Evolutionary conservation across 2,113 vertebrate genomes (phyloP).

Genomic region (Puntigrus tetrazona): DNA sequence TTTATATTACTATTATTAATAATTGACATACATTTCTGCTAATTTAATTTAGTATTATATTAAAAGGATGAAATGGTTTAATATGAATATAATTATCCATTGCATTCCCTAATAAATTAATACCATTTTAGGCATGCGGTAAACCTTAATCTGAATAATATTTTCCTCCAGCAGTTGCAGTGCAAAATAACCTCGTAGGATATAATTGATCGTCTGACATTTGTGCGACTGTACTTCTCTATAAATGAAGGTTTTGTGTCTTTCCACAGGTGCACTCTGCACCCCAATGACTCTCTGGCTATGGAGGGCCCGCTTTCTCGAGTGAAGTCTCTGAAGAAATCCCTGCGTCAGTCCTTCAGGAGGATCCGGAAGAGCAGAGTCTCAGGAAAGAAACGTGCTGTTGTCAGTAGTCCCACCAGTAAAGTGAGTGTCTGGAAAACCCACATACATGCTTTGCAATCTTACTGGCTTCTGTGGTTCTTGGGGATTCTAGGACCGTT

Average conservation of each 20-base stretch:
- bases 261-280: constrained; percentile 86
- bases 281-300: constrained; percentile 93
- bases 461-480: not conserved
- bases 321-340: constrained; percentile 96
- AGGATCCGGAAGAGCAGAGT: constrained; percentile 96
- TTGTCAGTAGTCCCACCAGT: constrained; percentile 78
- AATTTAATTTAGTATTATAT: too few relatives aligned
- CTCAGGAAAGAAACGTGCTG: constrained; percentile 88
- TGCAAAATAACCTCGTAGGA: not conserved
- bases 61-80: too few relatives aligned
- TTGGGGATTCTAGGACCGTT: not conserved
- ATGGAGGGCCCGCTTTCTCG: constrained; percentile 96
- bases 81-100: too few relatives aligned
- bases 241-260: not conserved
- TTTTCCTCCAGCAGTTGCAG: not conserved
- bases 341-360: constrained; percentile 92
- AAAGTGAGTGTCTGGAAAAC: constrained; percentile 75
- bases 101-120: not conserved
- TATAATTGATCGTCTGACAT: not conserved
- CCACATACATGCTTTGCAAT: not conserved
- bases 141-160: not conserved
- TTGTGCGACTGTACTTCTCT: not conserved
- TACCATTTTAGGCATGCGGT: not conserved
- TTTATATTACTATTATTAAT: too few relatives aligned
- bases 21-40: too few relatives aligned